Percentiles rank a stretch among this genome's conserved stretches.
These are phyloP conservation scores for Bos indicus DNA, from an alignment of 2,113 vertebrate genomes.

Conservation along the genomic window DNA sequence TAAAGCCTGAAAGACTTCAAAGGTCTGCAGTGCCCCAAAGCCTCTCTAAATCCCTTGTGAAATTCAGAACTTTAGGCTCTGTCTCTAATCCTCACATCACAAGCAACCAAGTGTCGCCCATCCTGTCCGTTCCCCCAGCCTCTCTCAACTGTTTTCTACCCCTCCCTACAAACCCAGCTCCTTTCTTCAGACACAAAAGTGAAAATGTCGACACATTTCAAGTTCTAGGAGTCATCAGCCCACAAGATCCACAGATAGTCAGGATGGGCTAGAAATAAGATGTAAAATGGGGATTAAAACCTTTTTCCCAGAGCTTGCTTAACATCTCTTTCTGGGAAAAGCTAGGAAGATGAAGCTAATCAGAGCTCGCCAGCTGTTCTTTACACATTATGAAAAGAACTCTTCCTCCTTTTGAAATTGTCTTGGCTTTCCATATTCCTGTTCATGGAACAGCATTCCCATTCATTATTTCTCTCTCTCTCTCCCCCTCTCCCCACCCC, in stretches of 20 bases:
- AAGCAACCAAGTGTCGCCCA: not conserved
- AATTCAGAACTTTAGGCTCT: not conserved
- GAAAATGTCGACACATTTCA: not conserved
- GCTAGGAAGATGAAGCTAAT: not conserved
- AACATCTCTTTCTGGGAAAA: not conserved
- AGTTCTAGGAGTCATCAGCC: not conserved
- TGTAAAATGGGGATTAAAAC: not conserved
- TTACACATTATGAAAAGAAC: not conserved
- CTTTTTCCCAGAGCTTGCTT: not conserved
- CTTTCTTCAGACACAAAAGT: not conserved
- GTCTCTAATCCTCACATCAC: not conserved
- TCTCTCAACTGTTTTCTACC: not conserved
- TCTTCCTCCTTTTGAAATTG: not conserved
- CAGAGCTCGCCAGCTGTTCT: not conserved
- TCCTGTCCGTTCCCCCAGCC: fast-evolving
- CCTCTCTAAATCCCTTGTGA: not conserved
- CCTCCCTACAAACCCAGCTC: not conserved
- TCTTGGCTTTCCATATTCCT: not conserved
- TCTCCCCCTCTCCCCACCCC: not conserved
- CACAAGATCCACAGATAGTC: not conserved
- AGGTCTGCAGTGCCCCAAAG: not conserved
- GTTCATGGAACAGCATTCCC: not conserved
- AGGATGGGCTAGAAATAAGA: not conserved
- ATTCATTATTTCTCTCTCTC: not conserved
- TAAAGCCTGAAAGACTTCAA: not conserved